Percentiles rank a stretch among this genome's conserved stretches.
These are phyloP conservation scores for Luscinia megarhynchos DNA, from an alignment of 2,797 vertebrate species.

Conservation along the genomic window DNA sequence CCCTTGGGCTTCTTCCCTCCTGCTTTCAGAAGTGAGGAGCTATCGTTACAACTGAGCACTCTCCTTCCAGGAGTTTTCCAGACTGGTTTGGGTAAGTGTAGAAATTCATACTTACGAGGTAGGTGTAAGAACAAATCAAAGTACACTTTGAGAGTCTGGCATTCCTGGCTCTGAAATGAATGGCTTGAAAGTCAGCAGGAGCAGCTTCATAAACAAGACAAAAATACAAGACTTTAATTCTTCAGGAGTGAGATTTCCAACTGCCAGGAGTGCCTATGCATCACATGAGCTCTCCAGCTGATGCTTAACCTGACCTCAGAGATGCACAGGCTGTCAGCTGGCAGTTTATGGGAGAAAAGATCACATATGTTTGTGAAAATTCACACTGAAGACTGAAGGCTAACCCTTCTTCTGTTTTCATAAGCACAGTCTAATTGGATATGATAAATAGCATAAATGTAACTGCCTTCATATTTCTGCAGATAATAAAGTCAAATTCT, in stretches of 20 bases:
- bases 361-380: not conserved
- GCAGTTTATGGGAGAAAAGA: not conserved
- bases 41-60: not conserved
- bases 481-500: slow-evolving; percentile 48
- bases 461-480: slow-evolving; percentile 29
- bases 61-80: not conserved
- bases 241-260: not conserved
- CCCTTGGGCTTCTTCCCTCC: not conserved
- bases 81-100: not conserved
- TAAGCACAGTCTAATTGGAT: slow-evolving; percentile 17
- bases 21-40: not conserved
- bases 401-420: not conserved
- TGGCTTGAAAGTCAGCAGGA: not conserved
- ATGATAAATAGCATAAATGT: slow-evolving; percentile 33
- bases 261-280: not conserved
- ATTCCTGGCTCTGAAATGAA: not conserved
- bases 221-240: not conserved
- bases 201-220: not conserved
- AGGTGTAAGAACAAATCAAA: slow-evolving; percentile 32
- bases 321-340: not conserved
- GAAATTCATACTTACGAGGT: not conserved
- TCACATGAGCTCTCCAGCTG: not conserved
- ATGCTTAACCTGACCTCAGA: not conserved
- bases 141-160: not conserved
- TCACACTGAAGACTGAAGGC: not conserved